A percentile compares a stretch with the other conserved stretches of the same genome.
Conservation (phyloP, 2,113 vertebrate genomes). For the Mungos mungo region DNA sequence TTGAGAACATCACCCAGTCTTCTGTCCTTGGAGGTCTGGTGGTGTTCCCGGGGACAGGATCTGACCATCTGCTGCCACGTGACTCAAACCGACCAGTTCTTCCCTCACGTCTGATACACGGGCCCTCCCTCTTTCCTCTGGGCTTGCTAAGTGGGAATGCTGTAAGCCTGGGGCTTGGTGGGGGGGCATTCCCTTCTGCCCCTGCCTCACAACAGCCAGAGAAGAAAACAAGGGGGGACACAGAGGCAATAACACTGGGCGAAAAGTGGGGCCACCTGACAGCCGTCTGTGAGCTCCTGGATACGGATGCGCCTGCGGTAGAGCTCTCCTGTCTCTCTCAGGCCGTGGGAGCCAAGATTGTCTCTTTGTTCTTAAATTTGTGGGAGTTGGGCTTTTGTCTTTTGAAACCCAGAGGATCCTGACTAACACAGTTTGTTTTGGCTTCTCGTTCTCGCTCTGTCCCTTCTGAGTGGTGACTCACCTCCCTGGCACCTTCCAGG, state of each 20-base stretch:
- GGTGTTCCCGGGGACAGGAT: not conserved
- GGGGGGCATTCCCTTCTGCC: not conserved
- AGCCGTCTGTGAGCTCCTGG: not conserved
- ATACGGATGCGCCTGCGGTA: not conserved
- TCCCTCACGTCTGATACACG: not conserved
- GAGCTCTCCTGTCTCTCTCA: not conserved
- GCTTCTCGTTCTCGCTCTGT: not conserved
- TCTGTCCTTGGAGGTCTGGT: not conserved
- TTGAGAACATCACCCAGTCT: not conserved
- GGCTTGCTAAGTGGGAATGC: not conserved
- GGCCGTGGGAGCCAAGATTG: not conserved
- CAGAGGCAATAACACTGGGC: not conserved
- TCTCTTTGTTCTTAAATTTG: conserved; percentile 23
- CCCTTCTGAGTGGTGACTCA: conserved; percentile 45
- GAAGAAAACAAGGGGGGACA: not conserved
- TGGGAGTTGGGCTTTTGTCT: conserved; percentile 33
- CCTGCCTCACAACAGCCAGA: not conserved
- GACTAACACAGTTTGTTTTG: conserved; percentile 28
- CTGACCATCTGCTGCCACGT: not conserved
- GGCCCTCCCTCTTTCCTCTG: not conserved
- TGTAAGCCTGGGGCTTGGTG: not conserved
- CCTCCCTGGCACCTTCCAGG: not conserved
- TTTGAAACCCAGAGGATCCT: not conserved
- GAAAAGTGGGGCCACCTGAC: not conserved
- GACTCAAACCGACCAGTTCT: not conserved